Percentiles rank a stretch among this genome's conserved stretches.
Conservation (phyloP, 2,888 invertebrate species). For the Cheilosia vernalis region DNA sequence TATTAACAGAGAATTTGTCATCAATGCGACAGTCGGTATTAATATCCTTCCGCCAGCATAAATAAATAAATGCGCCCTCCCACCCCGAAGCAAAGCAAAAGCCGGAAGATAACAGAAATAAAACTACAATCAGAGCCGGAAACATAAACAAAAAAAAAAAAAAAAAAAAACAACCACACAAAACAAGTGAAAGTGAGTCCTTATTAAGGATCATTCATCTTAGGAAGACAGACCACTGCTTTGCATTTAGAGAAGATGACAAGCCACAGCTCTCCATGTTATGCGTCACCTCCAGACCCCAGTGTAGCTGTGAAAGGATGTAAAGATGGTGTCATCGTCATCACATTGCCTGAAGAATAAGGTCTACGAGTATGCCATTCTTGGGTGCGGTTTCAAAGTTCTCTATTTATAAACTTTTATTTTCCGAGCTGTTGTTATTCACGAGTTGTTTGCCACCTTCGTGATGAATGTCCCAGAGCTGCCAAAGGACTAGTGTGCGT, state of each 20-base stretch:
- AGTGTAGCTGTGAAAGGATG: neutral
- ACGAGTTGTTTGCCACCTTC: constrained; percentile 43
- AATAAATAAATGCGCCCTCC: neutral
- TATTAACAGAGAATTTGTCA: neutral
- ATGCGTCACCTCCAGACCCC: constrained; percentile 13
- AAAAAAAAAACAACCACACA: constrained; percentile 7
- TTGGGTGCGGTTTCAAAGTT: constrained; percentile 33
- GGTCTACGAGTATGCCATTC: neutral
- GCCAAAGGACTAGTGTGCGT: constrained; percentile 41
- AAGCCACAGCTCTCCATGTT: constrained; percentile 29
- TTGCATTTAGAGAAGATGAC: constrained; percentile 7
- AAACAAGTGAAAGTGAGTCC: constrained; percentile 39
- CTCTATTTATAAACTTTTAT: neutral
- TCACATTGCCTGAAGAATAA: constrained; percentile 35
- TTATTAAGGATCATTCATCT: constrained; percentile 59
- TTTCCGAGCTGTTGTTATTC: neutral
- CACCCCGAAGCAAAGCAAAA: neutral
- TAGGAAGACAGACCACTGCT: constrained; percentile 9
- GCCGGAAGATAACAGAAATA: constrained; percentile 7
- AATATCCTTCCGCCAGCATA: neutral
- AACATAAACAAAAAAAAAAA: constrained; percentile 10
- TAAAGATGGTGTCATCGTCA: constrained; percentile 43
- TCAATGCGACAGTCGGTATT: neutral
- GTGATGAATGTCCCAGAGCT: constrained; percentile 46
- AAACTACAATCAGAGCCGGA: neutral